Percentiles rank a stretch among this genome's conserved stretches.
Conservation (phyloP, 1,140 invertebrate species). For the Oryzaephilus surinamensis region DNA sequence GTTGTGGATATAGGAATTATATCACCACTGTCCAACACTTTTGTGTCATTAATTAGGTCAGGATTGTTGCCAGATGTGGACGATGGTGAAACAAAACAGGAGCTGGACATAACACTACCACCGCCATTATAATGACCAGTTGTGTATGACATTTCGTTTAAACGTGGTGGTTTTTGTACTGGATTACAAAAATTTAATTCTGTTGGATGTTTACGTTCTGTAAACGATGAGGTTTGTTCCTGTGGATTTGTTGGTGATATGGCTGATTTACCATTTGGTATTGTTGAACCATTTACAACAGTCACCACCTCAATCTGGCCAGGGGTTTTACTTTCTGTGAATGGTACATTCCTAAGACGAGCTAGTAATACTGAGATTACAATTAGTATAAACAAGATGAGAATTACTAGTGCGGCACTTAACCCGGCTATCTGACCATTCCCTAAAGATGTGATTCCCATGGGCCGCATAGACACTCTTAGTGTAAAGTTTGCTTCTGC, state of each 20-base stretch:
- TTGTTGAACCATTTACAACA: slow-evolving; percentile 44
- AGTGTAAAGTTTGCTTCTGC: slow-evolving; percentile 87
- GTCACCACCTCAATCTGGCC: slow-evolving; percentile 58
- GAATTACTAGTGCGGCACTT: slow-evolving; percentile 66
- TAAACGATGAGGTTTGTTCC: slow-evolving; percentile 38
- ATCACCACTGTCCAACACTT: slow-evolving; percentile 44
- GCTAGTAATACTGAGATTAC: slow-evolving; percentile 63
- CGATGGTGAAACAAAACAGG: slow-evolving; percentile 55
- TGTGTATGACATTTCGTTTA: slow-evolving; percentile 52
- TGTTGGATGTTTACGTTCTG: slow-evolving; percentile 31
- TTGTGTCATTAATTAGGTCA: slow-evolving; percentile 71
- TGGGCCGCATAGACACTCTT: slow-evolving; percentile 62
- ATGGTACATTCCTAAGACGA: slow-evolving; percentile 54
- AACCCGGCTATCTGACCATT: slow-evolving; percentile 77
- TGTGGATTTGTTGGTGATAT: slow-evolving; percentile 36
- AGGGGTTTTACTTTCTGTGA: slow-evolving; percentile 63
- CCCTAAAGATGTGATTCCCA: slow-evolving; percentile 67
- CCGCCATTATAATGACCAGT: slow-evolving; percentile 50
- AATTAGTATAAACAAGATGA: slow-evolving; percentile 66
- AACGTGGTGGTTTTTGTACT: slow-evolving; percentile 54
- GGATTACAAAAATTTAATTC: slow-evolving; percentile 52
- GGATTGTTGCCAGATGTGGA: slow-evolving; percentile 65
- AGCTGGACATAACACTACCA: slow-evolving; percentile 48
- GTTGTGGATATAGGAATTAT: slow-evolving; percentile 23
- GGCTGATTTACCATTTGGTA: slow-evolving; percentile 37